Conservation (phyloP, 2,888 invertebrate species). For the Gandaritis pyraliata region DNA sequence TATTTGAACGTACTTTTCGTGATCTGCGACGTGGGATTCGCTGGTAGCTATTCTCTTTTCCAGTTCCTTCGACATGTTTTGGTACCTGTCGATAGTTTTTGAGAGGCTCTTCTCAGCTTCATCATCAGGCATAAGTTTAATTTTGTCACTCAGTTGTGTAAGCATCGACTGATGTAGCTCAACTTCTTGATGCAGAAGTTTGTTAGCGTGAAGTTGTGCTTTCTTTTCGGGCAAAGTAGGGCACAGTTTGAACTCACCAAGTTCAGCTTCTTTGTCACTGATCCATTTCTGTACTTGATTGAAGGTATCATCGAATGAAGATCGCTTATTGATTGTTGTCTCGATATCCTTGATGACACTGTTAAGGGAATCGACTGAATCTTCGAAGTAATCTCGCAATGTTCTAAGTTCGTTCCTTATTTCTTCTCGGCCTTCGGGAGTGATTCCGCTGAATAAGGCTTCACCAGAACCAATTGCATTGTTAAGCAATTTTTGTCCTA, state of each 20-base stretch:
- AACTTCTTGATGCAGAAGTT: slow-evolving; percentile 93
- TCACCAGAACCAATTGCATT: slow-evolving; percentile 94
- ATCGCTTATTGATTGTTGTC: slow-evolving; percentile 94
- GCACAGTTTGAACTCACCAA: slow-evolving; percentile 88
- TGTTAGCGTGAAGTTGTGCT: slow-evolving; percentile 91
- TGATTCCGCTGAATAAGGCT: slow-evolving; percentile 93
- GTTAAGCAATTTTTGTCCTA: slow-evolving; percentile 91
- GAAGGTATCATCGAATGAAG: slow-evolving; percentile 96
- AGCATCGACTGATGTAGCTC: slow-evolving; percentile 93
- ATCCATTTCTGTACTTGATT: slow-evolving; percentile 95
- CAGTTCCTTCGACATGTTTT: slow-evolving; percentile 87
- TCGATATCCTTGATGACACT: slow-evolving; percentile 94
- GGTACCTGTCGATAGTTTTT: slow-evolving; percentile 89
- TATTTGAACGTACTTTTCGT: slow-evolving; percentile 92
- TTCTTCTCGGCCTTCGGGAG: slow-evolving; percentile 93
- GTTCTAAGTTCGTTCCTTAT: slow-evolving; percentile 92
- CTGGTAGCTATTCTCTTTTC: slow-evolving; percentile 86
- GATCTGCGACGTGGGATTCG: slow-evolving; percentile 90
- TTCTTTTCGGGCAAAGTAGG: slow-evolving; percentile 95
- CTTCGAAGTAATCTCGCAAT: slow-evolving; percentile 92
- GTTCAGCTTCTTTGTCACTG: slow-evolving; percentile 90
- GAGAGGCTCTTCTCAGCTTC: slow-evolving; percentile 90
- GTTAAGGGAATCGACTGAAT: slow-evolving; percentile 92
- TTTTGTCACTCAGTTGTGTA: slow-evolving; percentile 92
- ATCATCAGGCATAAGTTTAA: slow-evolving; percentile 90